These are phyloP conservation scores for Turdus rufiventris DNA, from an alignment of 2,113 vertebrate genomes.

Conservation along the genomic window DNA sequence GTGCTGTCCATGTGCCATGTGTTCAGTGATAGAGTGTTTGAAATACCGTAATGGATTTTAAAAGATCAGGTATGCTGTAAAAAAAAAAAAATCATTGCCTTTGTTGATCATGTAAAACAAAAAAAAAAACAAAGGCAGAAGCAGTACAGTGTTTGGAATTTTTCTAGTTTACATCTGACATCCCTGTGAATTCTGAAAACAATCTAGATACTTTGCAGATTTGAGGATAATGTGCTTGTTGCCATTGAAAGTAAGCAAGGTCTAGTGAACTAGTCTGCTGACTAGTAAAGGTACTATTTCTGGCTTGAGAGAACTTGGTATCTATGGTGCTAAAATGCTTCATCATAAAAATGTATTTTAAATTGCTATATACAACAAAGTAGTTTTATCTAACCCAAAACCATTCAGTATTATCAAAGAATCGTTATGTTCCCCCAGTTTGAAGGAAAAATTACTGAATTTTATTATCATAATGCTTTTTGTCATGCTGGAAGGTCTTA, in stretches of 20 bases:
- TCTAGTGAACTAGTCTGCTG: not conserved
- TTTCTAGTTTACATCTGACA: not conserved
- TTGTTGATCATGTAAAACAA: not conserved
- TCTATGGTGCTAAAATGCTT: not conserved
- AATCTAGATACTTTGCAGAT: not conserved
- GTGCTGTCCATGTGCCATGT: not conserved
- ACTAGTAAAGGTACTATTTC: not conserved
- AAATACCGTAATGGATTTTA: not conserved
- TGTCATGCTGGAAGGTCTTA: not conserved
- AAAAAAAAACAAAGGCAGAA: not conserved
- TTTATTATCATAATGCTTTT: not conserved
- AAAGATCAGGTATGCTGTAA: not conserved
- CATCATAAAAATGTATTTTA: not conserved
- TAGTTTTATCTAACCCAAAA: not conserved
- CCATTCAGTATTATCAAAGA: not conserved
- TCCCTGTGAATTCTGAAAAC: not conserved
- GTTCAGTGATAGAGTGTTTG: not conserved
- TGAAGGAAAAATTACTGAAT: not conserved
- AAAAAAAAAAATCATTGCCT: not conserved
- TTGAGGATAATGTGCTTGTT: not conserved
- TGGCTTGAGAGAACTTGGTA: not conserved
- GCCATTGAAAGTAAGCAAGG: not conserved
- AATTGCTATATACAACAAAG: not conserved
- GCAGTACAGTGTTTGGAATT: not conserved
- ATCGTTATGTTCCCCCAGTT: not conserved